A percentile compares a stretch with the other conserved stretches of the same genome.
Conservation (phyloP, 2,113 vertebrate species). For the Alosa alosa region DNA sequence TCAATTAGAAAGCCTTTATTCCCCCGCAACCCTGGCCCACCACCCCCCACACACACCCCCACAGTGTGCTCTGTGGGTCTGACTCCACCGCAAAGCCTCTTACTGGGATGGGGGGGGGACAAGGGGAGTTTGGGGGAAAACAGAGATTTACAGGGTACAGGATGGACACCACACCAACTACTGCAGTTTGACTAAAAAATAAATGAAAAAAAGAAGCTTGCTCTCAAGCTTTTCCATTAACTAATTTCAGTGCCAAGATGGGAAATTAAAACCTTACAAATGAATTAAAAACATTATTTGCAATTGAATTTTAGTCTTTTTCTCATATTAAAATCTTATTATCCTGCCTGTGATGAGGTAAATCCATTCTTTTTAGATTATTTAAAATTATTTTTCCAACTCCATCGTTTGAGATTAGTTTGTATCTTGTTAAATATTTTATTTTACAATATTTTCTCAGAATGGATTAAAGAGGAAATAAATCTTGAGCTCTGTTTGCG, state of each 20-base stretch:
- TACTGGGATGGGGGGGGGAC: background rate
- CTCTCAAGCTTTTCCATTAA: background rate
- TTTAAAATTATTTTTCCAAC: background rate
- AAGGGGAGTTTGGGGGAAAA: background rate
- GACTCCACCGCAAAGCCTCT: background rate
- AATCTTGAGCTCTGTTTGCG: background rate
- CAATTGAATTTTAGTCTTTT: background rate
- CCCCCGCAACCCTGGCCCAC: too few relatives aligned
- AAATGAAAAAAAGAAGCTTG: too few relatives aligned
- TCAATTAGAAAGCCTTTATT: constrained; percentile 65
- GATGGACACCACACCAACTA: background rate
- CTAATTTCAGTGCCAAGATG: background rate
- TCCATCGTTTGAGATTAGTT: background rate
- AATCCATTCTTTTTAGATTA: background rate
- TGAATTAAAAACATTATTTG: background rate
- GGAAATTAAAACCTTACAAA: background rate
- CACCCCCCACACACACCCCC: background rate
- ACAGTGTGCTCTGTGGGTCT: background rate
- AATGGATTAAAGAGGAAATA: background rate
- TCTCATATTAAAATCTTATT: background rate
- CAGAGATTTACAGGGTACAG: background rate
- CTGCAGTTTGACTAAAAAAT: too few relatives aligned
- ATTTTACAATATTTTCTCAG: background rate
- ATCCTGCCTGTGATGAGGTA: background rate
- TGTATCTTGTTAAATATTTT: background rate